A percentile compares a stretch with the other conserved stretches of the same genome.
These are phyloP conservation scores for Pantherophis vulpinus DNA, from an alignment of 2,797 vertebrate species.

Conservation along the genomic window DNA sequence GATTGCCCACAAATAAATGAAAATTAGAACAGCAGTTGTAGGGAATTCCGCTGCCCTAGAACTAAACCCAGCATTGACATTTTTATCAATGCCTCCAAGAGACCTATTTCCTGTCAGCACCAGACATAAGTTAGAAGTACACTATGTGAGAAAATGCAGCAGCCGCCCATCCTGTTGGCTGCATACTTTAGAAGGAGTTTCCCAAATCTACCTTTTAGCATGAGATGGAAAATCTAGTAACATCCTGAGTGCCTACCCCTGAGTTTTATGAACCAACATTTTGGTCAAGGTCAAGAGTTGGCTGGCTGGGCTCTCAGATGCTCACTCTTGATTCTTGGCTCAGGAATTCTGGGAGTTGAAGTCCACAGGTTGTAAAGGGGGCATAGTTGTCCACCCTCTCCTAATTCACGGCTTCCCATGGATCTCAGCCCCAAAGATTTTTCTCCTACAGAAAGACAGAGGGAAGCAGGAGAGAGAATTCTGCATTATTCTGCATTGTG, in stretches of 20 bases:
- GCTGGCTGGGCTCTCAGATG: not conserved
- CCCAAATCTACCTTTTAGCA: not conserved
- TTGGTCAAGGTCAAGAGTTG: not conserved
- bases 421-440: not conserved
- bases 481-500: not conserved
- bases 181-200: not conserved
- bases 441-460: conserved; percentile 6
- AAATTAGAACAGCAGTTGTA: not conserved
- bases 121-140: not conserved
- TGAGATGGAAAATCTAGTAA: not conserved
- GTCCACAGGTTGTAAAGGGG: not conserved
- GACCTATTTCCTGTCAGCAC: not conserved
- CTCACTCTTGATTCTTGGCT: not conserved
- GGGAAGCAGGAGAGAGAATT: not conserved
- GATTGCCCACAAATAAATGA: not conserved
- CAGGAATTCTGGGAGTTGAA: not conserved
- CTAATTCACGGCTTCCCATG: not conserved
- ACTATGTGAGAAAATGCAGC: not conserved
- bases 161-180: not conserved
- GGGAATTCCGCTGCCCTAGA: not conserved
- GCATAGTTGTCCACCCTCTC: not conserved
- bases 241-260: not conserved
- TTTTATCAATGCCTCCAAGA: not conserved
- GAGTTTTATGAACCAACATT: not conserved
- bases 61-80: not conserved